These are phyloP conservation scores for Harlomillsia oculata DNA, from an alignment of 1,140 invertebrate species.

Conservation along the genomic window DNA sequence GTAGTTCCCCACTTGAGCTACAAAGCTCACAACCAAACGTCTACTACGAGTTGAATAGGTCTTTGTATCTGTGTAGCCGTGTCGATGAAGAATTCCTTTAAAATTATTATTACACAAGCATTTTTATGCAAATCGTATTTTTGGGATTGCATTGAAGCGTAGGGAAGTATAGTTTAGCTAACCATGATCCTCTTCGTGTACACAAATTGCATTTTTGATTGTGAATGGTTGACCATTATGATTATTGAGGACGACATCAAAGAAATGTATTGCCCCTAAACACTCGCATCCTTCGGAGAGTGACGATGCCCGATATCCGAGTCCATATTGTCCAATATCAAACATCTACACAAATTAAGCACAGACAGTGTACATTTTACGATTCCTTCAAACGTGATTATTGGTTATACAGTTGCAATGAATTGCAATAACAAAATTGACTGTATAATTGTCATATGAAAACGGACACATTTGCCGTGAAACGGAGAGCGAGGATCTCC, in stretches of 20 bases:
- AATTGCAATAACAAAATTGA: not conserved
- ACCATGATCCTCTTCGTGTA: not conserved
- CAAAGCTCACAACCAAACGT: conserved; percentile 20
- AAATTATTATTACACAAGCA: conserved; percentile 12
- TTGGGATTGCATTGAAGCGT: too few relatives aligned
- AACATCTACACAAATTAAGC: not conserved
- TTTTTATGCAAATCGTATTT: too few relatives aligned
- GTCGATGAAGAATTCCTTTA: too few relatives aligned
- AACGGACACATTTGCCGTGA: not conserved
- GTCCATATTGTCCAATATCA: not conserved
- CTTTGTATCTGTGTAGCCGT: too few relatives aligned
- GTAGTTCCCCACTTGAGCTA: conserved; percentile 24
- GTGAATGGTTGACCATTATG: not conserved
- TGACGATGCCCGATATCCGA: not conserved
- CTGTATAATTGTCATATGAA: not conserved
- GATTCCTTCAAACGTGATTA: too few relatives aligned
- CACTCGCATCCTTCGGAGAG: not conserved
- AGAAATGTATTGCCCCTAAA: not conserved
- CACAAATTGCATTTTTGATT: not conserved
- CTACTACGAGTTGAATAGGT: not conserved
- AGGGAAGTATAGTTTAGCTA: too few relatives aligned
- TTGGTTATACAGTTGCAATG: not conserved
- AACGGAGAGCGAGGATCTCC: not conserved
- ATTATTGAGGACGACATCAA: not conserved
- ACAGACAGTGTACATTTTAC: too few relatives aligned